These are phyloP conservation scores for Tympanuchus pallidicinctus DNA, from an alignment of 2,113 vertebrate genomes.

Conservation along the genomic window DNA sequence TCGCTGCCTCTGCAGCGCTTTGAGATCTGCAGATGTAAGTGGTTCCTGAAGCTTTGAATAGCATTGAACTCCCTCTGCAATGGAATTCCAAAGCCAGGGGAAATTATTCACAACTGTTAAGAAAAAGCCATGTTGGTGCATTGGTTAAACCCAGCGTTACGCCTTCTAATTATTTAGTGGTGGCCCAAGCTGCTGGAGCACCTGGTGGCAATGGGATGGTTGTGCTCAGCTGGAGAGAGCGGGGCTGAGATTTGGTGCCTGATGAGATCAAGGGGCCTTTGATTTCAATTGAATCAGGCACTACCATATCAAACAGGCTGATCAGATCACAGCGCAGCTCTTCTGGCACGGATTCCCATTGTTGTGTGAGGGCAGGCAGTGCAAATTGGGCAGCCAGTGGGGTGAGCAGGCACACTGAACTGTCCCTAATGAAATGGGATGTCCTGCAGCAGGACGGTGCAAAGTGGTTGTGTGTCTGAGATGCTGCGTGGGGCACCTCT, in stretches of 20 bases:
- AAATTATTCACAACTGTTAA: constrained; percentile 57
- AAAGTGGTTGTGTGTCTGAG: neutral
- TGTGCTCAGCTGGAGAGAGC: constrained; percentile 46
- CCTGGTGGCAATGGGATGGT: neutral
- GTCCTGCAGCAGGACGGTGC: neutral
- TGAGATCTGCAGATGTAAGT: constrained; percentile 35
- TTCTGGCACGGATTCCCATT: neutral
- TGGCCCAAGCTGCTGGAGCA: constrained; percentile 43
- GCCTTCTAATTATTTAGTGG: constrained; percentile 52
- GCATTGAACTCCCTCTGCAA: constrained; percentile 37
- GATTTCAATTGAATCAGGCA: constrained; percentile 63
- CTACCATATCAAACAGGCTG: constrained; percentile 48
- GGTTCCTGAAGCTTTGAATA: constrained; percentile 50
- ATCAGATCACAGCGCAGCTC: constrained; percentile 54
- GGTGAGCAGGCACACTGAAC: neutral
- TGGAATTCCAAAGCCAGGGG: constrained; percentile 49
- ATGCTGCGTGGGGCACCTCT: neutral
- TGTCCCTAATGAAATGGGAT: accelerated
- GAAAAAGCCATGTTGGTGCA: constrained; percentile 39
- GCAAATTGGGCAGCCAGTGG: constrained; percentile 49
- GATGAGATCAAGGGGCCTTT: constrained; percentile 63
- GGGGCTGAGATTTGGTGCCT: constrained; percentile 41
- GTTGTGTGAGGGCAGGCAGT: neutral
- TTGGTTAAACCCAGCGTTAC: constrained; percentile 48
- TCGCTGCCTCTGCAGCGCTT: constrained; percentile 26